Conservation (phyloP, 1,140 invertebrate species). For the Frieseomelitta varia region DNA sequence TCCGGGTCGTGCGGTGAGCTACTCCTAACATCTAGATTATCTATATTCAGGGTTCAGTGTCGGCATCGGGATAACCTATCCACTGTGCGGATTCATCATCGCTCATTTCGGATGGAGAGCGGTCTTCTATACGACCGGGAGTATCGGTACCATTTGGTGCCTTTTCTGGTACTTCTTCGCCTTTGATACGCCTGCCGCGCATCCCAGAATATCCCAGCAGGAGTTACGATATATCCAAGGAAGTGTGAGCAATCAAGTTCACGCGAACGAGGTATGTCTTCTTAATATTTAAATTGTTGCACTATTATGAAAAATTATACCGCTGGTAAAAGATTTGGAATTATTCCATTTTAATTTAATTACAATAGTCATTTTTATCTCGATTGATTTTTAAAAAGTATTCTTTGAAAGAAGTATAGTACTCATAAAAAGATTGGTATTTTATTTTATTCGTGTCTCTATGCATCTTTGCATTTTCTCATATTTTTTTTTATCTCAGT, state of each 20-base stretch:
- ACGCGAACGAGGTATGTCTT: constrained; percentile 77
- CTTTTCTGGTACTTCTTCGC: constrained; percentile 89
- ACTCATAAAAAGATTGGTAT: too few species aligned
- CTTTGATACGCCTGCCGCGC: constrained; percentile 88
- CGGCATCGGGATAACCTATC: constrained; percentile 88
- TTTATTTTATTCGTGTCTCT: too few species aligned
- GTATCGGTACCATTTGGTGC: constrained; percentile 86
- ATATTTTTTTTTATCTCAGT: too few species aligned
- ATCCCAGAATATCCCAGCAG: constrained; percentile 88
- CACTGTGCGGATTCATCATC: constrained; percentile 87
- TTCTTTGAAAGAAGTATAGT: too few species aligned
- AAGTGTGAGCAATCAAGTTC: constrained; percentile 82
- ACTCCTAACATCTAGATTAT: constrained; percentile 80
- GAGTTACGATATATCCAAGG: constrained; percentile 88
- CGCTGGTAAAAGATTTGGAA: background rate
- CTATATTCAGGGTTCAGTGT: constrained; percentile 87
- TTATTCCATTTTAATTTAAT: too few species aligned
- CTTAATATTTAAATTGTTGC: background rate
- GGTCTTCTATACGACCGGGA: constrained; percentile 88
- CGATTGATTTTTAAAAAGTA: too few species aligned
- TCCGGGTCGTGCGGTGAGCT: constrained; percentile 78
- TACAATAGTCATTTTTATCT: too few species aligned
- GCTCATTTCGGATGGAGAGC: constrained; percentile 86
- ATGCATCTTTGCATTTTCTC: too few species aligned
- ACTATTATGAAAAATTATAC: background rate